Evolutionary conservation across 2,888 invertebrate species (phyloP), one percentile per base, ranked within the genome.

Genomic region (Daptonema setosum): DNA sequence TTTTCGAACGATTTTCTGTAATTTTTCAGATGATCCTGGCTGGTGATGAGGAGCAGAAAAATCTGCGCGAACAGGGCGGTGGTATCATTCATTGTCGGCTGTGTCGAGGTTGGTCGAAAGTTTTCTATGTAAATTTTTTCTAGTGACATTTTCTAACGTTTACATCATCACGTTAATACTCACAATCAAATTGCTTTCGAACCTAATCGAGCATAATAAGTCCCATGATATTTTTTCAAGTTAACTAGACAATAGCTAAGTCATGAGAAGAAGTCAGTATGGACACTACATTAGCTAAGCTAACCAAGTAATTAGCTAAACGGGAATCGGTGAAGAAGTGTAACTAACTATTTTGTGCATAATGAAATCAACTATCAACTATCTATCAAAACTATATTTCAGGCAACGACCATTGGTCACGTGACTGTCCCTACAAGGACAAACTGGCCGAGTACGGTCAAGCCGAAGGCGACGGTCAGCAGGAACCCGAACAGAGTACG

Each of bases 371-470:
- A n/a, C n/a, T n/a, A n/a, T n/a, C n/a, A n/a, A n/a, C n/a, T n/a
- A n/a, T n/a, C n/a, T n/a, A n/a, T n/a, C n/a, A n/a, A n/a, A n/a
- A 22, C n/a, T 22, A 5, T 45, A n/a, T 17, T 45, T 5, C 45
- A 45, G 28, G 53, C 56, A 66, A 68, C 48, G 93, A 93, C 70
- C 97, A 97, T 78, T 97, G 93, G 91, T 91, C 93, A 41, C 82
- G 87, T 47, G 85, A 86, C 69, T 97, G 97, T 78, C 97, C 97
- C 0, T 95, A 87, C 80, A 93, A 90, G 74, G 87, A 91, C 29
- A n/a, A 35, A 1, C 2, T 54, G 2, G 61, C 56, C 1, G 56
- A 43, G 20, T 55, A 68, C n/a, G 45, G 45, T 22, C 3, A 45
- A 5, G 45, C 3, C 45, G 45, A 45, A 5, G 11, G 3, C 17